Base-by-base conservation (phyloP, 2,113 vertebrate genomes). In the Eubucco bourcierii region DNA sequence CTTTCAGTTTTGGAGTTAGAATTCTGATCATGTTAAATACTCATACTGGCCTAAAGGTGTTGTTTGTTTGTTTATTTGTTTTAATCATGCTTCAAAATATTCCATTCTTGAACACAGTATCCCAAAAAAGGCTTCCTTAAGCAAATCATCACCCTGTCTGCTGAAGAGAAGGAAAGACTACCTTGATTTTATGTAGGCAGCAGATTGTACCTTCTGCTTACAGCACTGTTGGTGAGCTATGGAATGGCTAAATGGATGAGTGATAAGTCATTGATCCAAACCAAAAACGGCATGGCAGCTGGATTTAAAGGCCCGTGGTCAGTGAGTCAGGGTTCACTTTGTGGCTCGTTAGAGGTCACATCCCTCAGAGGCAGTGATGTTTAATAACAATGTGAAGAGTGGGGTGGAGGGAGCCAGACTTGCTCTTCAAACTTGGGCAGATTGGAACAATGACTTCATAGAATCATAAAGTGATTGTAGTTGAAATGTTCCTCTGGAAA, bases 271-370 rank as follows among this genome's bases (percentile, higher is more conserved):
- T 47, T 5, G 20, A 47, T 47, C 18, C 46, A 46, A 46, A 16
- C 44, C 44, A 84, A 50, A 66, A 29, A 2, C 46, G 16, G 8
- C 31, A 41, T 47, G 29, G 7, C 14, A 63, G 28, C n/a, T 67
- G 67, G 8, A 12, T 67, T 60, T 59, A 5, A 80, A 73, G 44
- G 72, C 21, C 53, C 68, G 18, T 37, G 67, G 8, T 39, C 20
- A 24, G 41, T n/a, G 41, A 5, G 28, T 81, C 23, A n/a, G 60
- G 44, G n/a, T n/a, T 71, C 44, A 12, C 1, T 9, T 9, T 15
- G 20, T 72, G 58, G 11, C 8, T 84, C 14, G 6, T 47, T 14
- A 9, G 12, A 19, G 70, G 10, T n/a, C 0, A 0, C 7, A 25
- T 55, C 34, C 37, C 31, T 56, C 63, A 29, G 47, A 39, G 41